phyloP scores from a whole-genome alignment of 1,140 invertebrate species.

The Papilio dardanus region DNA sequence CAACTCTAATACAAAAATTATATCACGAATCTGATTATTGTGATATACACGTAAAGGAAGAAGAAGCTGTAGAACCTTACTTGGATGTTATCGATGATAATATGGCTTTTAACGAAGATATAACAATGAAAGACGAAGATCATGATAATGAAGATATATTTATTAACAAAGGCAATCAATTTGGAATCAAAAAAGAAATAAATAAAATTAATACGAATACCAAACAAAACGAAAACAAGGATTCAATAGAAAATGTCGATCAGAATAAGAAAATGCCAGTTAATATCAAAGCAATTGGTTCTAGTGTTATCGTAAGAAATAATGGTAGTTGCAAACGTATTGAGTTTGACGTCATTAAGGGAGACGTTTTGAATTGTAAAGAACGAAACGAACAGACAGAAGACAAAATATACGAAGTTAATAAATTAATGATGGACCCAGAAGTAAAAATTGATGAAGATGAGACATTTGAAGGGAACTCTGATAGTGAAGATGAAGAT shows the following conservation, averaged over 20 bases:
- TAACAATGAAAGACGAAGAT: background rate
- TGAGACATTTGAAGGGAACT: constrained; percentile 58
- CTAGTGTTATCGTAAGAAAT: background rate
- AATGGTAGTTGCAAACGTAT: background rate
- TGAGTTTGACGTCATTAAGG: background rate
- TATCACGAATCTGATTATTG: constrained; percentile 45
- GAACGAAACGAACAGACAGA: too few relatives aligned
- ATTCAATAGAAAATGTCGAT: background rate
- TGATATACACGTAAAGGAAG: constrained; percentile 45
- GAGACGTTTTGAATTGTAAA: background rate
- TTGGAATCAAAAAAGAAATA: constrained; percentile 37
- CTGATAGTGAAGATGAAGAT: constrained; percentile 61
- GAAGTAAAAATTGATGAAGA: constrained; percentile 63
- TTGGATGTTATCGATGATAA: constrained; percentile 22
- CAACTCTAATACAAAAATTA: constrained; percentile 45
- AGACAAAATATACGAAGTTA: background rate
- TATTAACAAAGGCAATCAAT: background rate
- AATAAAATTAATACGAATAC: background rate
- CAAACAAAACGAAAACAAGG: background rate
- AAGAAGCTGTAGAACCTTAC: constrained; percentile 38
- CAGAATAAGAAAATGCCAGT: background rate
- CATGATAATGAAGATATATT: background rate
- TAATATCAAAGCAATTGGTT: background rate
- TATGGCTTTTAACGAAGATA: background rate
- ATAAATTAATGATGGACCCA: constrained; percentile 39